A percentile compares a stretch with the other conserved stretches of the same genome.
Conservation (phyloP, 2,888 invertebrate genomes). For the Rhabditophanes sp. region DNA sequence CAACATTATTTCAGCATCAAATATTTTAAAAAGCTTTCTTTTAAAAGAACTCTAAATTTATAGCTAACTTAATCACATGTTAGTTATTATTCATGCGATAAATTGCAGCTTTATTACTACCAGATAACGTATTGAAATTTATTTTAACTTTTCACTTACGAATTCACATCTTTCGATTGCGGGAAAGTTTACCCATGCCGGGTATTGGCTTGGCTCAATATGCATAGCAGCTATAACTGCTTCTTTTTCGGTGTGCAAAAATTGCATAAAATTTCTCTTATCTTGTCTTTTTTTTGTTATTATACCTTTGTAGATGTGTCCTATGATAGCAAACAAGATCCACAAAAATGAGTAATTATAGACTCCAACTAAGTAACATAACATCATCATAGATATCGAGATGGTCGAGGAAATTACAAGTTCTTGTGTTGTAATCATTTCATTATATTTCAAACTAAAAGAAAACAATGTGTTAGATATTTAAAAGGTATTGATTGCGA, state of each 20-base stretch:
- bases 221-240: slow-evolving; percentile 26
- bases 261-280: slow-evolving; percentile 10
- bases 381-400: slow-evolving; percentile 16
- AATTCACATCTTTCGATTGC: slow-evolving; percentile 45
- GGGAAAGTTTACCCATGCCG: slow-evolving; percentile 45
- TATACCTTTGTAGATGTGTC: slow-evolving; percentile 34
- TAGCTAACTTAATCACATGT: slow-evolving; percentile 1
- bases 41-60: background rate
- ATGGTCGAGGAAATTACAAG: slow-evolving; percentile 27
- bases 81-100: slow-evolving; percentile 5
- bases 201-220: slow-evolving; percentile 33
- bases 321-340: slow-evolving; percentile 27
- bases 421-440: slow-evolving; percentile 24
- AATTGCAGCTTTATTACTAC: slow-evolving; percentile 3
- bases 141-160: slow-evolving; percentile 41
- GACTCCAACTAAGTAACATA: slow-evolving; percentile 18
- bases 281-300: slow-evolving; percentile 38
- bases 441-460: no score
- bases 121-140: background rate
- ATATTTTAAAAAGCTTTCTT: slow-evolving; percentile 1
- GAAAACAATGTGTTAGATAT: no score
- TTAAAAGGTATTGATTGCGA: no score
- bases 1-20: slow-evolving; percentile 3
- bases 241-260: slow-evolving; percentile 34
- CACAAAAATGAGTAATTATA: slow-evolving; percentile 23